Percentiles rank a stretch among this genome's conserved stretches.
These are phyloP conservation scores for Sardina pilchardus DNA, from an alignment of 2,113 vertebrate genomes.

Conservation along the genomic window DNA sequence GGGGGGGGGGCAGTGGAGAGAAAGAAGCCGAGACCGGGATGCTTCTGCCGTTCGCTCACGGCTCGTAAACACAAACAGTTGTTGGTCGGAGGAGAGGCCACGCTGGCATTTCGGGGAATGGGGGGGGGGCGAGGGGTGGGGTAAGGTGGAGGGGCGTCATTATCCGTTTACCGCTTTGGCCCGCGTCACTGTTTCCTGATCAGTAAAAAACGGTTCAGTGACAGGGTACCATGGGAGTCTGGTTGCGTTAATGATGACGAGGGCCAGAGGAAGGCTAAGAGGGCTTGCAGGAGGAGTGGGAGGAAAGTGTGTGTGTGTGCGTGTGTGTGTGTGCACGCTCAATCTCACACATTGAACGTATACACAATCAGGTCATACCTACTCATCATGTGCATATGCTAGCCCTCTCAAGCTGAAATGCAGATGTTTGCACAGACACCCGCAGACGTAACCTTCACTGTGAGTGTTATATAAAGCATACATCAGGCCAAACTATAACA, in stretches of 20 bases:
- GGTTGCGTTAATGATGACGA: conserved; percentile 9
- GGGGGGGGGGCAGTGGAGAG: background rate
- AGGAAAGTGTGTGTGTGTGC: background rate
- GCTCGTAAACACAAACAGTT: conserved; percentile 39
- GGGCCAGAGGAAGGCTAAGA: background rate
- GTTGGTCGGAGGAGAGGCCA: background rate
- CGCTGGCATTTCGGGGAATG: conserved; percentile 4
- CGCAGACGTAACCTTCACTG: background rate
- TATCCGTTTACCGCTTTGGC: conserved; percentile 3
- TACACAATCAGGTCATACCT: conserved; percentile 7
- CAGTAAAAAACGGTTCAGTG: conserved; percentile 17
- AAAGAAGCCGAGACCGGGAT: conserved; percentile 8
- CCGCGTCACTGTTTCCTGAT: conserved; percentile 10
- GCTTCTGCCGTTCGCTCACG: conserved; percentile 22
- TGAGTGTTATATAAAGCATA: conserved; percentile 4
- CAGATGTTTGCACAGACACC: background rate
- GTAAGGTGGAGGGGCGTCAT: background rate
- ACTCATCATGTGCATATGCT: conserved; percentile 1
- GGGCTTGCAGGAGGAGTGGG: background rate
- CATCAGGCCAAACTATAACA: conserved; percentile 7
- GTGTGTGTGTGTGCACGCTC: background rate
- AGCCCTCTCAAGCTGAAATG: background rate
- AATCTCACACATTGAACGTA: background rate
- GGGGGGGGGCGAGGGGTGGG: no score
- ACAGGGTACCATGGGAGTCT: background rate